Evolutionary conservation across 2,888 invertebrate species (phyloP).

Genomic region (Dichetophora obliterata): DNA sequence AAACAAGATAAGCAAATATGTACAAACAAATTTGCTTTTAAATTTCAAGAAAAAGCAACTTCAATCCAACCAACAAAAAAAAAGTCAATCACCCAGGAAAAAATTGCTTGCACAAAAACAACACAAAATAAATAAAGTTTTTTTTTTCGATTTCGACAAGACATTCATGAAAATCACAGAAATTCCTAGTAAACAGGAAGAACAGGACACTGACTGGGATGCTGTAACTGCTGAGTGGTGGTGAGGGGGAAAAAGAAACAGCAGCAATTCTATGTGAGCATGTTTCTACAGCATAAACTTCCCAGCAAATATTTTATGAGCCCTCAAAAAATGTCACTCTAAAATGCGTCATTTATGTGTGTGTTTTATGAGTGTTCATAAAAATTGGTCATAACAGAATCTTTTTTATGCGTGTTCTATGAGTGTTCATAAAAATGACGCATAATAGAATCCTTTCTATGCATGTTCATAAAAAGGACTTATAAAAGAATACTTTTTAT

Average conservation of each 20-base stretch:
- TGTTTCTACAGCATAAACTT: background rate
- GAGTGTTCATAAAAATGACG: too few species aligned
- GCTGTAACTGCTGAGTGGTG: background rate
- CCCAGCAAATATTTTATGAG: too few species aligned
- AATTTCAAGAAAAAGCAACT: slow-evolving; percentile 49
- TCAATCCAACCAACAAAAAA: slow-evolving; percentile 43
- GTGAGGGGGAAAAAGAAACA: background rate
- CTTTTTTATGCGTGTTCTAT: too few species aligned
- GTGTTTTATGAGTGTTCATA: too few species aligned
- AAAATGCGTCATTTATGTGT: too few species aligned
- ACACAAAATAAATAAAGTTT: slow-evolving; percentile 12
- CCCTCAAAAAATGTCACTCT: too few species aligned
- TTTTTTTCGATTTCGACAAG: slow-evolving; percentile 6
- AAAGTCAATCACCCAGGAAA: slow-evolving; percentile 51
- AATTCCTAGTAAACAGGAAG: background rate
- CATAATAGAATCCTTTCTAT: too few species aligned
- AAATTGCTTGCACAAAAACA: background rate
- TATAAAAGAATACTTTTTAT: too few species aligned
- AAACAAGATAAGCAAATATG: slow-evolving; percentile 42
- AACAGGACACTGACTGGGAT: slow-evolving; percentile 2
- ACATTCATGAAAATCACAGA: background rate
- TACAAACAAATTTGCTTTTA: slow-evolving; percentile 29
- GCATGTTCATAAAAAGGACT: too few species aligned
- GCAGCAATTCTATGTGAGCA: background rate
- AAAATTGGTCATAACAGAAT: too few species aligned